Conservation (phyloP, 1,140 invertebrate genomes). For the Drosophila tani region DNA sequence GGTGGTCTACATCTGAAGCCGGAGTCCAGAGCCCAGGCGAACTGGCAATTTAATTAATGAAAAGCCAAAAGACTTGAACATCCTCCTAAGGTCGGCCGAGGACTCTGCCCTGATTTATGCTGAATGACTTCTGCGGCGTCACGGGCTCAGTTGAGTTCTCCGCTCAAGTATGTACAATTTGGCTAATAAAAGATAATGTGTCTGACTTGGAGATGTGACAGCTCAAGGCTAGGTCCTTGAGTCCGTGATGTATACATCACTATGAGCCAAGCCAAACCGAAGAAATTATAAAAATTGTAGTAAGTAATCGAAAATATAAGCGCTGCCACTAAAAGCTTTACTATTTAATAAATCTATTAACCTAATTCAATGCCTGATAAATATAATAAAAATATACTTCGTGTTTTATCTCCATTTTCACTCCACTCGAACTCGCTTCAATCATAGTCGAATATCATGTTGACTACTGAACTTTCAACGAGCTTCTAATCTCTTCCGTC, state of each 20-base stretch:
- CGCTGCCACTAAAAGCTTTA: neutral
- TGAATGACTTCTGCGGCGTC: slow-evolving; percentile 26
- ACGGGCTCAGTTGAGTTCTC: neutral
- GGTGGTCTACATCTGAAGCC: slow-evolving; percentile 1
- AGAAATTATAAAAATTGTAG: too few relatives aligned
- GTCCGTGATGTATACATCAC: neutral
- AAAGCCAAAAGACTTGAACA: slow-evolving; percentile 68
- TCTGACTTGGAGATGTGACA: slow-evolving; percentile 17
- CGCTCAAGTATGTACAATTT: slow-evolving; percentile 32
- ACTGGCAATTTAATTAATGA: slow-evolving; percentile 75
- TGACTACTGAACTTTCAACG: slow-evolving; percentile 22
- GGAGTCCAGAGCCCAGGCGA: neutral
- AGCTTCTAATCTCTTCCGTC: slow-evolving; percentile 17
- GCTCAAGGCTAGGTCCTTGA: neutral
- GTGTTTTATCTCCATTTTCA: neutral
- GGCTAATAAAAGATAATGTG: slow-evolving; percentile 49
- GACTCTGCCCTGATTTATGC: slow-evolving; percentile 34
- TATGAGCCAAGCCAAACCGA: neutral
- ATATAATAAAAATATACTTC: slow-evolving; percentile 7
- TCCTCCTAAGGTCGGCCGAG: slow-evolving; percentile 4
- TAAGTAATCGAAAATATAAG: too few relatives aligned
- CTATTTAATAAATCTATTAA: neutral
- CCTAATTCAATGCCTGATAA: neutral
- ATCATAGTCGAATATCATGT: slow-evolving; percentile 4
- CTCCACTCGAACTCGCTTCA: neutral